phyloP scores from a whole-genome alignment of 2,888 invertebrate species.

The Diplolepis rosae region DNA sequence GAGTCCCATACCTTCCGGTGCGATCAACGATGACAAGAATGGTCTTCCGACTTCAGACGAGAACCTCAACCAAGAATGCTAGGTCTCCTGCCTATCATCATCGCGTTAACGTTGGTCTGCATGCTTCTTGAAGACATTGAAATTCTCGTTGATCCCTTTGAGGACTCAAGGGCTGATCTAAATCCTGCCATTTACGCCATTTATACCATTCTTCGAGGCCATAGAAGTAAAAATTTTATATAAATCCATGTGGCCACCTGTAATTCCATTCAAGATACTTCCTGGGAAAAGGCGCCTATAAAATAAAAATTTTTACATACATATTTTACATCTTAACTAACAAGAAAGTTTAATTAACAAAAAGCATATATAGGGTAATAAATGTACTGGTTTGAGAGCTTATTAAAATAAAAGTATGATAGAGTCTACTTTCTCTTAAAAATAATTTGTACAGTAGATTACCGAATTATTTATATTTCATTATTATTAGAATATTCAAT shows the following conservation, averaged over 20 bases:
- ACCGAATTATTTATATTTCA: too few species aligned
- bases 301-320: conserved; percentile 8
- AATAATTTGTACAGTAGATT: too few species aligned
- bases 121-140: conserved; percentile 15
- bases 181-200: conserved; percentile 26
- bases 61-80: conserved; percentile 71
- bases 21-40: conserved; percentile 66
- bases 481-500: too few species aligned
- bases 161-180: conserved; percentile 11
- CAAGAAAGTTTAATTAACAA: too few species aligned
- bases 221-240: conserved; percentile 9
- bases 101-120: conserved; percentile 31
- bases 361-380: too few species aligned
- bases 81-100: conserved; percentile 48
- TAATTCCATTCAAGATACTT: not conserved
- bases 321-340: too few species aligned
- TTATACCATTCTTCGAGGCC: conserved; percentile 16
- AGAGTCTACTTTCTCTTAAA: too few species aligned
- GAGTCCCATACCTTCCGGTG: conserved; percentile 69
- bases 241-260: not conserved
- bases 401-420: too few species aligned
- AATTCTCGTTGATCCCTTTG: not conserved
- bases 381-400: too few species aligned
- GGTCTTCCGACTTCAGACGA: conserved; percentile 69
- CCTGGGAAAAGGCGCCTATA: not conserved